phyloP scores from a whole-genome alignment of 2,888 invertebrate species.

The Panzeria rudis region DNA sequence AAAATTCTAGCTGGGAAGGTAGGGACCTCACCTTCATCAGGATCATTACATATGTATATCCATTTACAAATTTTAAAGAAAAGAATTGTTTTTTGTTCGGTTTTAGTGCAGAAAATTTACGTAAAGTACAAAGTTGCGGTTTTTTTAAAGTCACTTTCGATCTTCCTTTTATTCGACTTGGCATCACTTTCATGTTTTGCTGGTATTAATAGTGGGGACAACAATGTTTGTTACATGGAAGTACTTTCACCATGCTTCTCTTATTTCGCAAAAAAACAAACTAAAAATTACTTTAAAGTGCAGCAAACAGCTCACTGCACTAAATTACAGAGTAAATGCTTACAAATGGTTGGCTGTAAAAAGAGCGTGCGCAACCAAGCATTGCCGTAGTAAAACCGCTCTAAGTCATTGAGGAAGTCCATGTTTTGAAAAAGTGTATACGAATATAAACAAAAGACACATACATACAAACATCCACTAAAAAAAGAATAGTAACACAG shows the following conservation, averaged over 20 bases:
- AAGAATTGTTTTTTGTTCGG: no score
- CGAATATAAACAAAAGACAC: background rate
- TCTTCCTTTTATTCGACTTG: no score
- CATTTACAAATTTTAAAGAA: no score
- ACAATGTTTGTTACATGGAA: slow-evolving; percentile 8
- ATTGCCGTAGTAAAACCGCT: slow-evolving; percentile 14
- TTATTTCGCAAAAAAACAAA: slow-evolving; percentile 4
- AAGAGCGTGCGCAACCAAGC: slow-evolving; percentile 65
- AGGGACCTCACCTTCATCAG: no score
- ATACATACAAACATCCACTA: background rate
- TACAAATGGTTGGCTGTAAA: slow-evolving; percentile 31
- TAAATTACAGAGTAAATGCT: slow-evolving; percentile 15
- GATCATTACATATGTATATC: no score
- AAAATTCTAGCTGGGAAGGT: no score
- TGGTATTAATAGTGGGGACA: background rate
- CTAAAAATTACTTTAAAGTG: background rate
- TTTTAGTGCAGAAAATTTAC: background rate
- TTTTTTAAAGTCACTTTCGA: no score
- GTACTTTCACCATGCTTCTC: slow-evolving; percentile 59
- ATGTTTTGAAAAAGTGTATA: slow-evolving; percentile 17
- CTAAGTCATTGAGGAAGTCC: slow-evolving; percentile 61
- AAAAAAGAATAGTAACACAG: slow-evolving; percentile 50
- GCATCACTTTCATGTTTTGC: background rate
- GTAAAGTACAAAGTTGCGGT: background rate
- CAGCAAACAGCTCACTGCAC: slow-evolving; percentile 36